Conservation (phyloP, 2,797 vertebrate species). For the Arvicola amphibius region DNA sequence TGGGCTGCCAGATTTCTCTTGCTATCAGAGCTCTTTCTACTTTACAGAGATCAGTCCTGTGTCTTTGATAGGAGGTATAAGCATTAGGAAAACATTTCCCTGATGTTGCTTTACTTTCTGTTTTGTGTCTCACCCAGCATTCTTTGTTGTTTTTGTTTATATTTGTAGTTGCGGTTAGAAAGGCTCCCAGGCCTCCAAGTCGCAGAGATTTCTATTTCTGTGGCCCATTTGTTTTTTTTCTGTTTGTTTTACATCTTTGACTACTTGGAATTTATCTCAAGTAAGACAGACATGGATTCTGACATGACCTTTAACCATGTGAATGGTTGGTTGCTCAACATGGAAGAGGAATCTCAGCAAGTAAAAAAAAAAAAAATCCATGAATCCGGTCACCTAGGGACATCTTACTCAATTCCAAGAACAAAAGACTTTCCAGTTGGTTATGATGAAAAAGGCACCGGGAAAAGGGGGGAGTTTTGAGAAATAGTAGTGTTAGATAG, state of each 20-base stretch:
- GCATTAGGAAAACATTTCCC: constrained; percentile 11
- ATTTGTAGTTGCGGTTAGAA: constrained; percentile 31
- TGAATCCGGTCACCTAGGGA: neutral
- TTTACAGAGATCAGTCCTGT: constrained; percentile 1
- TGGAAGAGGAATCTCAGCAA: neutral
- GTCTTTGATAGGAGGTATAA: neutral
- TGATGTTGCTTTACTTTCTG: neutral
- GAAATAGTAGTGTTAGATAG: neutral
- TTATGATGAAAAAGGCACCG: neutral
- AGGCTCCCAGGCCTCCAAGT: neutral
- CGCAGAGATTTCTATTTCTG: constrained; percentile 24
- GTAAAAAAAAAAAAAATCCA: constrained; percentile 26
- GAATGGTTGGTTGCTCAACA: neutral
- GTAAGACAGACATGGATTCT: neutral
- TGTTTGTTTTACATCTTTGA: constrained; percentile 37
- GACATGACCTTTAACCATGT: constrained; percentile 11
- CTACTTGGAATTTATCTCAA: constrained; percentile 42
- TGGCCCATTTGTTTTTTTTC: neutral
- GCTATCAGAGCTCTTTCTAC: constrained; percentile 7
- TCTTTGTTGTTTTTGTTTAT: neutral
- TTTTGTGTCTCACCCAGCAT: neutral
- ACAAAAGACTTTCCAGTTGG: constrained; percentile 7
- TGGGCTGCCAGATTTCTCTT: neutral
- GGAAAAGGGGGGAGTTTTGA: neutral
- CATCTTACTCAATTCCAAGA: constrained; percentile 10